These are phyloP conservation scores for Grammomys surdaster DNA, from an alignment of 2,113 vertebrate species.

Conservation along the genomic window DNA sequence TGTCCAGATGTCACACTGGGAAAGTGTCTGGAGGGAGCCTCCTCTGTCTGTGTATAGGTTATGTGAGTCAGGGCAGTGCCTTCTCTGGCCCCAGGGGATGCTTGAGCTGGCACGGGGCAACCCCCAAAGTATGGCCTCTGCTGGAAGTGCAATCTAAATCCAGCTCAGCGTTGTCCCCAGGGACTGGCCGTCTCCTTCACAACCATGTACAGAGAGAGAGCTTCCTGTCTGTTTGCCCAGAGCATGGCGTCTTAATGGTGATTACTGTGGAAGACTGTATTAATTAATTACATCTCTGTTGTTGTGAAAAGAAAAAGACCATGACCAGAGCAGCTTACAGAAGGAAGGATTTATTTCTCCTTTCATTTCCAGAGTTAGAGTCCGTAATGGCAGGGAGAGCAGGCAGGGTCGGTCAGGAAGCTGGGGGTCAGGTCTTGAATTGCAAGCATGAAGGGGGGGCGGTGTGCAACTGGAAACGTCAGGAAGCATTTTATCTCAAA, in stretches of 20 bases:
- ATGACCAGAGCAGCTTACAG: background rate
- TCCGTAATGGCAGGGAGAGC: background rate
- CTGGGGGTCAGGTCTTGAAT: background rate
- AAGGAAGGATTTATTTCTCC: background rate
- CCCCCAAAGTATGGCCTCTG: fast-evolving
- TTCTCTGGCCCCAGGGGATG: background rate
- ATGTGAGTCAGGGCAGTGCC: fast-evolving
- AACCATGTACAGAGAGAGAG: background rate
- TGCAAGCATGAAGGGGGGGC: background rate
- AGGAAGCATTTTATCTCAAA: background rate
- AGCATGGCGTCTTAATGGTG: background rate
- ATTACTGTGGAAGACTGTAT: background rate
- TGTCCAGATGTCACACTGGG: fast-evolving
- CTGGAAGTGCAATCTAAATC: background rate
- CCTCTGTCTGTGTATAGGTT: background rate
- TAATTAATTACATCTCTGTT: background rate
- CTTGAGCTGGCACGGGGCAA: background rate
- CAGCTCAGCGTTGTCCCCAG: background rate
- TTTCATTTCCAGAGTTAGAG: background rate
- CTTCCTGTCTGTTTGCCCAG: background rate
- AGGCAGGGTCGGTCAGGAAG: too few species aligned
- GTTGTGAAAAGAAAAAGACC: background rate
- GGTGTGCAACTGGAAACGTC: background rate
- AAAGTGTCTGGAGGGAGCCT: background rate
- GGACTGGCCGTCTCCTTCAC: background rate